Evolutionary conservation across 2,888 invertebrate species (phyloP).

Genomic region (Acrocera orbiculus): DNA sequence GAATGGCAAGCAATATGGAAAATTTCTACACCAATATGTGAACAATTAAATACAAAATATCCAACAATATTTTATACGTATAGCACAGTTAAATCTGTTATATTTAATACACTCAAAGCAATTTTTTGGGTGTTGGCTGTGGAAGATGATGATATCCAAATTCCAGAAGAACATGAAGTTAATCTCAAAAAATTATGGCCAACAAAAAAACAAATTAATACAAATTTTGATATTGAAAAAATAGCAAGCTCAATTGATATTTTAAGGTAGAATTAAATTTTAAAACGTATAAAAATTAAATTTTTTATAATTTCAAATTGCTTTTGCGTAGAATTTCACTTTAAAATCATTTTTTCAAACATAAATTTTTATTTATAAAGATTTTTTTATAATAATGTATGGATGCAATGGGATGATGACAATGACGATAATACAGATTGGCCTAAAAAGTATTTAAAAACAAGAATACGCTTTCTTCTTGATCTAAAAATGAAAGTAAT

Average conservation of each 20-base stretch:
- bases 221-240: conserved; percentile 33
- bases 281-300: too few species aligned
- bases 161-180: conserved; percentile 38
- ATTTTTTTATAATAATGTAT: conserved; percentile 40
- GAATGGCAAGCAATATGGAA: conserved; percentile 50
- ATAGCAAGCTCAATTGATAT: conserved; percentile 41
- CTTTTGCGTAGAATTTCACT: too few species aligned
- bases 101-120: conserved; percentile 34
- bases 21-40: conserved; percentile 39
- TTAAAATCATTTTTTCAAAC: conserved; percentile 33
- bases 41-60: conserved; percentile 38
- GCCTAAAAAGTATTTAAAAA: conserved; percentile 36
- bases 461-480: conserved; percentile 37
- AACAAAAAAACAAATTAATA: conserved; percentile 36
- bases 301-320: too few species aligned
- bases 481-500: conserved; percentile 38
- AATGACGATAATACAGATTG: conserved; percentile 38
- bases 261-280: conserved; percentile 17
- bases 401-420: conserved; percentile 46
- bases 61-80: conserved; percentile 41
- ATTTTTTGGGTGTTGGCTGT: conserved; percentile 37
- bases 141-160: conserved; percentile 35
- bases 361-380: conserved; percentile 19
- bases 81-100: conserved; percentile 35
- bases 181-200: conserved; percentile 40